Percentiles rank a stretch among this genome's conserved stretches.
Conservation (phyloP, 2,888 invertebrate genomes). For the Ectemnius cavifrons region DNA sequence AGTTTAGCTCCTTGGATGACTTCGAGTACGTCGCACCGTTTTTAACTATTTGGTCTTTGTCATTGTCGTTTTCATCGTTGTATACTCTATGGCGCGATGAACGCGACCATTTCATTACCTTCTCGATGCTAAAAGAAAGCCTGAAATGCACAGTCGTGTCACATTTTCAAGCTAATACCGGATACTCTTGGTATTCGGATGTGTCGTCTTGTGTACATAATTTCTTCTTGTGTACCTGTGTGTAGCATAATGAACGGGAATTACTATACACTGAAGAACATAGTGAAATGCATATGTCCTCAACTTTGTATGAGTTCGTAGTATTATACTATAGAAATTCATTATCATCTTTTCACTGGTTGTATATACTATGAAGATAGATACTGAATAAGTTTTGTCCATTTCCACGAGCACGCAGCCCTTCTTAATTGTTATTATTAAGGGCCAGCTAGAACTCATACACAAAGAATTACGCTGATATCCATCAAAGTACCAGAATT, state of each 20-base stretch:
- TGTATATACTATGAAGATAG: background rate
- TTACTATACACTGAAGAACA: conserved; percentile 23
- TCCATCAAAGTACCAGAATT: no score
- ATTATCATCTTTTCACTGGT: conserved; percentile 4
- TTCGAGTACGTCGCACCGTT: conserved; percentile 40
- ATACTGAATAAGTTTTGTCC: background rate
- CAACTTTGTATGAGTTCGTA: conserved; percentile 23
- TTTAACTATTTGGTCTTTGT: conserved; percentile 37
- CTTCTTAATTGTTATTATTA: no score
- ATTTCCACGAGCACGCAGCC: no score
- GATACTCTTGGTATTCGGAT: conserved; percentile 64
- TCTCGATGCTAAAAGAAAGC: conserved; percentile 43
- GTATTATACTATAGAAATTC: conserved; percentile 18
- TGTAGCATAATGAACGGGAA: conserved; percentile 43
- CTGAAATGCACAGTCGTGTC: conserved; percentile 32
- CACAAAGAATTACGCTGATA: no score
- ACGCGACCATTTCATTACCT: conserved; percentile 54
- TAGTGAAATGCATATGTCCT: conserved; percentile 33
- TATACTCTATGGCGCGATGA: conserved; percentile 53
- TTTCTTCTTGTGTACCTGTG: conserved; percentile 61
- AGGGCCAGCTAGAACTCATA: no score
- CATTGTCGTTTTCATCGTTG: conserved; percentile 32
- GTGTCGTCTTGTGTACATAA: conserved; percentile 67
- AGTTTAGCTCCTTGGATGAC: conserved; percentile 39
- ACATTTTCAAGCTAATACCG: conserved; percentile 45